Evolutionary conservation across 2,888 invertebrate genomes (phyloP).

Genomic region (Aspidapion aeneum): DNA sequence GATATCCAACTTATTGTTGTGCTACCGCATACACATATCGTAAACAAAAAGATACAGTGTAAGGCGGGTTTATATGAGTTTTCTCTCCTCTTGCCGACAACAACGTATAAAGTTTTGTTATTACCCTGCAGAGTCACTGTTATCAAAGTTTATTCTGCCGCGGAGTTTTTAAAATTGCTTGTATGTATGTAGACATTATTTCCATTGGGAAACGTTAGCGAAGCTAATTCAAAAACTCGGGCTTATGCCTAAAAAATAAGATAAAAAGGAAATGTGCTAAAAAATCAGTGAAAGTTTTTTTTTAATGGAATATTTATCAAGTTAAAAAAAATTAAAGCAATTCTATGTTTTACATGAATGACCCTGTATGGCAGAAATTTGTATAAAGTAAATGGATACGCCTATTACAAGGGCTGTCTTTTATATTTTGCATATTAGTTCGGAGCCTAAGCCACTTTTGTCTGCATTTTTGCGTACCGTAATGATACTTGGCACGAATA

Average conservation of each 20-base stretch:
- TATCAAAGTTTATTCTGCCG: not conserved
- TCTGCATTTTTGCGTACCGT: no score
- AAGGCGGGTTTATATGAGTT: conserved; percentile 24
- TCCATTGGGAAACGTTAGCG: not conserved
- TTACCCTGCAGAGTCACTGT: conserved; percentile 9
- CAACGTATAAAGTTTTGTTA: conserved; percentile 24
- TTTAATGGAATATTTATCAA: no score
- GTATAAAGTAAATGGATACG: no score
- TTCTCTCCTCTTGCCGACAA: conserved; percentile 18
- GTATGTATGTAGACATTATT: not conserved
- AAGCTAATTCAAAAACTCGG: not conserved
- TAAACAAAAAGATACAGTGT: conserved; percentile 32
- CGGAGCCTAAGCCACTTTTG: no score
- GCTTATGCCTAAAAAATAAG: no score
- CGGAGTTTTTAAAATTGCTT: not conserved
- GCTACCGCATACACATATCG: conserved; percentile 35
- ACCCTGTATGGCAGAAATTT: no score
- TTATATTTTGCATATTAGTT: no score
- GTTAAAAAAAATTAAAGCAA: no score
- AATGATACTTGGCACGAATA: no score
- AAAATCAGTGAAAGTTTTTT: not conserved
- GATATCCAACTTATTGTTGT: conserved; percentile 46
- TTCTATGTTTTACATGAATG: no score
- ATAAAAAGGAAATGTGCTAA: not conserved
- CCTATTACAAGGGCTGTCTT: no score